Evolutionary conservation across 1,140 invertebrate species (phyloP).

Genomic region (Sinella curviseta): DNA sequence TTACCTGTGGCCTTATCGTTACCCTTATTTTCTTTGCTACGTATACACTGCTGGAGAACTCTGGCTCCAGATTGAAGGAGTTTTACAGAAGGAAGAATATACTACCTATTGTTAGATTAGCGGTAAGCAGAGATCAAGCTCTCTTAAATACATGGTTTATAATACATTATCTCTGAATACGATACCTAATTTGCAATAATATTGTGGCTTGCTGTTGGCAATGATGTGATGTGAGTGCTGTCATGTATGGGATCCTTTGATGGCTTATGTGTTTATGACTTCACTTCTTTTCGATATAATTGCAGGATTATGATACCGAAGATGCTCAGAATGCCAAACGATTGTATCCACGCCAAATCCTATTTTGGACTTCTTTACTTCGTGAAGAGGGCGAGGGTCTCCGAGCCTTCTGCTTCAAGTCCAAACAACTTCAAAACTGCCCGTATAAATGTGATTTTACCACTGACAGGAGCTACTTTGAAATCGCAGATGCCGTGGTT

Average conservation of each 20-base stretch:
- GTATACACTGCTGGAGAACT: slow-evolving; percentile 1
- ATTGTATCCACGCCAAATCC: slow-evolving; percentile 25
- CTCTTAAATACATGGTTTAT: background rate
- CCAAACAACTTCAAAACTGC: slow-evolving; percentile 23
- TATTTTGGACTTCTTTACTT: slow-evolving; percentile 29
- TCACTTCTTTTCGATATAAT: background rate
- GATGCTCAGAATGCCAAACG: slow-evolving; percentile 2
- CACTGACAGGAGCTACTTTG: slow-evolving; percentile 32
- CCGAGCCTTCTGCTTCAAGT: slow-evolving; percentile 22
- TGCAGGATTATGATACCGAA: slow-evolving; percentile 31
- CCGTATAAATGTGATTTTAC: slow-evolving; percentile 36
- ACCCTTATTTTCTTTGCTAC: slow-evolving; percentile 12
- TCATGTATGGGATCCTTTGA: background rate
- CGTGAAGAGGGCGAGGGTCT: background rate
- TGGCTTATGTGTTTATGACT: background rate
- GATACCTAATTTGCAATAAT: too few species aligned
- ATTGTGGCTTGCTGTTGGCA: too few species aligned
- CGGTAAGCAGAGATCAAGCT: background rate
- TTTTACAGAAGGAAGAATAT: slow-evolving; percentile 10
- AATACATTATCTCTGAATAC: too few species aligned
- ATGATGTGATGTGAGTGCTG: background rate
- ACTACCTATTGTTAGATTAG: slow-evolving; percentile 10
- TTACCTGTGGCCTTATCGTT: slow-evolving; percentile 11
- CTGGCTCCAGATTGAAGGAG: background rate
- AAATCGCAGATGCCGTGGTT: slow-evolving; percentile 30